These are phyloP conservation scores for Pachypanchax playfairii DNA, from an alignment of 2,113 vertebrate species.

Conservation along the genomic window DNA sequence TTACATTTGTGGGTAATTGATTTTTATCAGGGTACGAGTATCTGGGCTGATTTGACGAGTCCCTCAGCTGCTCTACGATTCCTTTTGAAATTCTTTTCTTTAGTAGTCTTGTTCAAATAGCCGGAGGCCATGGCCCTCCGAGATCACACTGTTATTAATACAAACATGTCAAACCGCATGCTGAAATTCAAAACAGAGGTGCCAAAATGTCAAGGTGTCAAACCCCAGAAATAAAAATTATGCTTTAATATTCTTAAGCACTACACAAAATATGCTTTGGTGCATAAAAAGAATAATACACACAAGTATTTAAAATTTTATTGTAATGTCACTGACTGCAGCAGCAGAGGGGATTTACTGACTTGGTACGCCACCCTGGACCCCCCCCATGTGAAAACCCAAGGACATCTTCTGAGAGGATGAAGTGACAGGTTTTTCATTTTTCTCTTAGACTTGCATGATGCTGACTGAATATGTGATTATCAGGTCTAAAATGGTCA, in stretches of 20 bases:
- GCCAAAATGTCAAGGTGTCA: constrained; percentile 83
- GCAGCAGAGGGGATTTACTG: constrained; percentile 39
- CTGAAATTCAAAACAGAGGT: constrained; percentile 83
- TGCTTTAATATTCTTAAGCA: constrained; percentile 81
- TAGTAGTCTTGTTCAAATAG: constrained; percentile 82
- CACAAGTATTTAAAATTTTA: constrained; percentile 67
- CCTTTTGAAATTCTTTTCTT: constrained; percentile 86
- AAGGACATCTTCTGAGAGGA: constrained; percentile 35
- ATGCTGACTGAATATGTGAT: not conserved
- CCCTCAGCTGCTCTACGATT: constrained; percentile 83
- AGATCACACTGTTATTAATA: constrained; percentile 86
- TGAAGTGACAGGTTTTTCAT: not conserved
- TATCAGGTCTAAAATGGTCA: no score
- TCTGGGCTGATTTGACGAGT: constrained; percentile 81
- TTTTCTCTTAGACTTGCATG: no score
- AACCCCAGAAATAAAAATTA: constrained; percentile 81
- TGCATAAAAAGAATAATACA: constrained; percentile 66
- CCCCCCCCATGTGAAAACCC: not conserved
- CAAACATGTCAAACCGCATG: constrained; percentile 85
- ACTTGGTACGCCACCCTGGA: no score
- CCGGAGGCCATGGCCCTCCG: constrained; percentile 83
- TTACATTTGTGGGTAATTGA: constrained; percentile 80
- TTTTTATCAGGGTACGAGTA: constrained; percentile 82
- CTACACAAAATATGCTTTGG: constrained; percentile 70
- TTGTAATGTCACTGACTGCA: constrained; percentile 57